Conservation (phyloP, 2,113 vertebrate genomes). For the Nannospalax galili region DNA sequence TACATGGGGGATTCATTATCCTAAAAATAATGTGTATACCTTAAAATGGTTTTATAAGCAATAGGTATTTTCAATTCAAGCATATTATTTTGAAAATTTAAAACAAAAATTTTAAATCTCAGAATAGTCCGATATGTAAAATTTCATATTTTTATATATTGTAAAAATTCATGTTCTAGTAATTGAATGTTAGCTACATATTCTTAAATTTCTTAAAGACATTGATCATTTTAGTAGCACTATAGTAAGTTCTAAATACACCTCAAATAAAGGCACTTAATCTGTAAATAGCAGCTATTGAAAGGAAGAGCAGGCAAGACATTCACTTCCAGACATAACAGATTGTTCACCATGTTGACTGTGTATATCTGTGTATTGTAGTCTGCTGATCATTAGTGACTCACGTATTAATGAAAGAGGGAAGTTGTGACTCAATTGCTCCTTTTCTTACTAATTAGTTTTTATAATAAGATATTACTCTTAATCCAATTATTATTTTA, state of each 20-base stretch:
- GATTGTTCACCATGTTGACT: neutral
- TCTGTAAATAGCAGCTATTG: neutral
- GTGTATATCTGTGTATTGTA: neutral
- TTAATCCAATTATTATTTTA: neutral
- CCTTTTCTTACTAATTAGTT: neutral
- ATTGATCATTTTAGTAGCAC: neutral
- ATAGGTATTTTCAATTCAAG: slow-evolving; percentile 24
- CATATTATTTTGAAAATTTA: neutral
- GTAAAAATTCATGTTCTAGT: neutral
- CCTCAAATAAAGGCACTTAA: neutral
- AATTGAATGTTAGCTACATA: slow-evolving; percentile 2
- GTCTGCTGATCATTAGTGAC: slow-evolving; percentile 38
- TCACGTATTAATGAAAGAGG: neutral
- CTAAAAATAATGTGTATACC: neutral
- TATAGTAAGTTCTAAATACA: neutral
- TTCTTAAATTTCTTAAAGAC: neutral
- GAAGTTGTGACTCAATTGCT: neutral
- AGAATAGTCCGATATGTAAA: neutral
- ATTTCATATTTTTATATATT: neutral
- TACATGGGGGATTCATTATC: neutral
- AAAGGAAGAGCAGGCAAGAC: neutral
- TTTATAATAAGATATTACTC: neutral
- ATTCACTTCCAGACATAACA: neutral
- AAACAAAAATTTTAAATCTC: neutral
- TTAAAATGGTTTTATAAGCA: neutral